phyloP scores from a whole-genome alignment of 1,140 invertebrate species.

The Palaemon carinicauda region DNA sequence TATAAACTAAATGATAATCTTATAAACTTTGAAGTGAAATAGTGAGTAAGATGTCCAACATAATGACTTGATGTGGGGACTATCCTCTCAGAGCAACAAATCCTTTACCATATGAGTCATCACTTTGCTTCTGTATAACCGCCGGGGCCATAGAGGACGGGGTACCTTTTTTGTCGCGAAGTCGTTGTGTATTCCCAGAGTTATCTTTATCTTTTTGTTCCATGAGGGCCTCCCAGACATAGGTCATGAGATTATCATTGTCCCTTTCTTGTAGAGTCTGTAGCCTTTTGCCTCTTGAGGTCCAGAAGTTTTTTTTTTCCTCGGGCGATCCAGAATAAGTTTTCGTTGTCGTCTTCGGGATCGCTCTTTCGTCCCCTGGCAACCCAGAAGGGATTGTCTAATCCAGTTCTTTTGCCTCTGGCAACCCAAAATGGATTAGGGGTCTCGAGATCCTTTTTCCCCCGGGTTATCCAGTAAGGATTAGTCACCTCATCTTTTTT shows the following conservation, averaged over 20 bases:
- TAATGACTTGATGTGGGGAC: too few species aligned
- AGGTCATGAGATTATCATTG: background rate
- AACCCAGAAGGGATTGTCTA: background rate
- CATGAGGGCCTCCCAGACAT: background rate
- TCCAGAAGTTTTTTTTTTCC: background rate
- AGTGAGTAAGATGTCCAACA: too few species aligned
- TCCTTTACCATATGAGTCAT: background rate
- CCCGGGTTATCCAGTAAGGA: background rate
- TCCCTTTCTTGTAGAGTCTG: background rate
- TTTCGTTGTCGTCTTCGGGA: background rate
- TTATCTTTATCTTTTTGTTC: background rate
- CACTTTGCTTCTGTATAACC: background rate
- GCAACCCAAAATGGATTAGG: background rate
- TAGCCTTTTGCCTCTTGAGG: background rate
- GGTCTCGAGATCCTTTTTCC: constrained; percentile 2
- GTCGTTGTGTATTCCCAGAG: background rate
- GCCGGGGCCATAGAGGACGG: background rate
- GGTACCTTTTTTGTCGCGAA: background rate
- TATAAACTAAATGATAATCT: too few species aligned
- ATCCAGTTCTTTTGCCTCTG: background rate
- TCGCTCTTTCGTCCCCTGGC: background rate
- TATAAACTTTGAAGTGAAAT: too few species aligned
- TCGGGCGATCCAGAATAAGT: background rate
- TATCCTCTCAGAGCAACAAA: background rate
- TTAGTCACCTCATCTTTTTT: background rate